Evolutionary conservation across 2,888 invertebrate genomes (phyloP).

Genomic region (Meandrusa payeni): DNA sequence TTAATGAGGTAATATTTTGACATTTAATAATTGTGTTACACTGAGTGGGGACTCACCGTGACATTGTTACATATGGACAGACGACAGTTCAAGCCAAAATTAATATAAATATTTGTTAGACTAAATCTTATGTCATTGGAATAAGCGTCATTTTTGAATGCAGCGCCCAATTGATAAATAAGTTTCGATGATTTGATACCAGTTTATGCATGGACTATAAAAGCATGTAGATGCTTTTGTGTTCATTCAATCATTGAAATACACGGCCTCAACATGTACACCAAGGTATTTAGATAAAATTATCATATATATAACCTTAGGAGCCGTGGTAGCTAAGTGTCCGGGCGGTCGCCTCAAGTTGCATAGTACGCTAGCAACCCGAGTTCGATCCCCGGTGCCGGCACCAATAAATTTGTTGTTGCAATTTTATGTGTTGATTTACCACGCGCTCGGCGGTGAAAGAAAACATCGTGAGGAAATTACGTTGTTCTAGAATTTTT

Average conservation of each 20-base stretch:
- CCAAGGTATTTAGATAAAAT: no score
- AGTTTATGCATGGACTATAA: conserved; percentile 28
- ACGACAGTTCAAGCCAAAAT: conserved; percentile 28
- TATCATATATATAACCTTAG: no score
- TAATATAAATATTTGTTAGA: conserved; percentile 6
- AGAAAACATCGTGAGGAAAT: no score
- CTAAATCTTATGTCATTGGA: background rate
- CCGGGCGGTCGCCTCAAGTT: no score
- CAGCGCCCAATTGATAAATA: background rate
- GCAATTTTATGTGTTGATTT: no score
- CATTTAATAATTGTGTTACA: conserved; percentile 7
- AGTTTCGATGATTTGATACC: conserved; percentile 22
- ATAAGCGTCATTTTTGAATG: conserved; percentile 2
- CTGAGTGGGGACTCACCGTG: conserved; percentile 38
- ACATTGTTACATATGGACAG: conserved; percentile 44
- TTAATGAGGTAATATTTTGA: conserved; percentile 2
- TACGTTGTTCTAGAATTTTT: no score
- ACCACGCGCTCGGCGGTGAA: no score
- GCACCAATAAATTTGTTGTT: no score
- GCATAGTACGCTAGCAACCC: no score
- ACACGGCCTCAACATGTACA: conserved; percentile 66
- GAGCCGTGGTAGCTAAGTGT: no score
- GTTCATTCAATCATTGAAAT: conserved; percentile 69
- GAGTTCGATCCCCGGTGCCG: no score
- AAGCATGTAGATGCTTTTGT: conserved; percentile 32